Conservation (phyloP, 2,113 vertebrate genomes). For the Lates calcarifer region DNA sequence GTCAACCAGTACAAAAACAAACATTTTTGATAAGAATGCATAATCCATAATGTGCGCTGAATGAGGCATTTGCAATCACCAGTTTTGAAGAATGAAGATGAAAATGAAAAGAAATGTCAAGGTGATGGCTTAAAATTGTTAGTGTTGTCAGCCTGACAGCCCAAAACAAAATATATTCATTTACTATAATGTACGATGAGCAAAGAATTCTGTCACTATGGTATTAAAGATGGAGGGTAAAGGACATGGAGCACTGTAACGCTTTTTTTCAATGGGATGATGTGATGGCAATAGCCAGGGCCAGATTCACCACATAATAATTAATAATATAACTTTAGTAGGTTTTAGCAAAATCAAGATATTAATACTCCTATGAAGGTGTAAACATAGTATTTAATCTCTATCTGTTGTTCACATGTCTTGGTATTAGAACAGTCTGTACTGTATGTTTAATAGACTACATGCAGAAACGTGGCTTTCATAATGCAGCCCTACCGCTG, state of each 20-base stretch:
- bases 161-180: background rate
- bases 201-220: background rate
- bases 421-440: background rate
- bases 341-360: background rate
- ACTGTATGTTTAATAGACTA: background rate
- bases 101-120: background rate
- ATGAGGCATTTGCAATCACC: background rate
- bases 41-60: background rate
- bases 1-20: background rate
- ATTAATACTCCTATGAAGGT: background rate
- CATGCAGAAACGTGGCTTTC: constrained; percentile 7
- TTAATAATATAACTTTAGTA: no score
- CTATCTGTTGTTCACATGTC: background rate
- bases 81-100: no score
- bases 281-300: background rate
- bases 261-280: background rate
- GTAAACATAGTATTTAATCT: background rate
- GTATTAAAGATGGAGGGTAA: background rate
- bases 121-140: background rate
- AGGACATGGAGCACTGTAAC: background rate
- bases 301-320: no score
- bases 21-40: background rate
- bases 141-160: background rate
- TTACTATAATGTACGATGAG: background rate
- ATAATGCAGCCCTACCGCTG: background rate